Base-by-base conservation (phyloP, 2,888 invertebrate species). In the Pachliopta kotzebuea region DNA sequence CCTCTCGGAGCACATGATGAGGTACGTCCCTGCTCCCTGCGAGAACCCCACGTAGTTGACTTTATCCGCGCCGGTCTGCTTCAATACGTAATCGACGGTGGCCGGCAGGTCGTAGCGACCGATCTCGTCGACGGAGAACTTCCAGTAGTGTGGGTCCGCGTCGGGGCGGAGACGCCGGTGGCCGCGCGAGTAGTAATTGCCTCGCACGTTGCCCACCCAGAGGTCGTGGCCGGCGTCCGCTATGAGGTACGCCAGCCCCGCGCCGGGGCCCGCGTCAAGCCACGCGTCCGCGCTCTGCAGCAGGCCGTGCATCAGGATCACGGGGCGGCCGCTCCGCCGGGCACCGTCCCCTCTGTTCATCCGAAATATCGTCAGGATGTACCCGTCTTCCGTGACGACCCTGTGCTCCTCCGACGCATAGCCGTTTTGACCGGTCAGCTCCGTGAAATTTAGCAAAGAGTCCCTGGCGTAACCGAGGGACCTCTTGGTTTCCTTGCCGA, bases 71-170 rank as follows among this genome's bases (percentile, higher is more conserved):
- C 72, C 70, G 1, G 87, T 85, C 9, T 77, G 68, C 0, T 78
- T 67, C 17, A 88, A 66, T 2, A 88, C 78, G 50, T 84, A 81
- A 60, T 88, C 86, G 0, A 86, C 75, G 52, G 80, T 78, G 0
- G 96, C 94, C 0, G 98, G 96, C 1, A 97, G 74, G 79, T 98
- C 98, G 71, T 92, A 94, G 24, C 86, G 78, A 0, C 95, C 96
- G 76, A 97, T 96, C 76, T 96, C 94, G 74, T 97, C 95, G 88
- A 94, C 96, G 14, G 74, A 63, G 56, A 79, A 72, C 56, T 75
- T 71, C 92, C 93, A 93, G 69, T 92, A 95, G 57, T 80, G 77
- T 23, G 70, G 58, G 57, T 90, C 85, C 64, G 57, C 74, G 7
- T 64, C 76, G 21, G 87, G 73, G 69, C 84, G 62, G 74, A 88